Evolutionary conservation across 2,113 vertebrate genomes (phyloP).

Genomic region (Opisthocomus hoazin): DNA sequence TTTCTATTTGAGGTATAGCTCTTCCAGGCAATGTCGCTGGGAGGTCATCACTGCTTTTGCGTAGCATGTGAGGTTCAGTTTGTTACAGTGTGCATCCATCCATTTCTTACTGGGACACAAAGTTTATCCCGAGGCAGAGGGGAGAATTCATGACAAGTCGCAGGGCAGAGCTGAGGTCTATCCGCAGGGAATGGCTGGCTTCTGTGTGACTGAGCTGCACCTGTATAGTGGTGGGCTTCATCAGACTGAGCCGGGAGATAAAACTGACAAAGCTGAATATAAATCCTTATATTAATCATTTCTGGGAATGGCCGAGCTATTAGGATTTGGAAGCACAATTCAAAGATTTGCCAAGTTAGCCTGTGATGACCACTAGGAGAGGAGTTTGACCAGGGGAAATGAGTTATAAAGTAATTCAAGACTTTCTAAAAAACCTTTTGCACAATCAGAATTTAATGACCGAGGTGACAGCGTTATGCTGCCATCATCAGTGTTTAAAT

Average conservation of each 20-base stretch:
- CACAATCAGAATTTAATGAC: background rate
- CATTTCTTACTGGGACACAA: background rate
- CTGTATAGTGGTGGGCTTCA: background rate
- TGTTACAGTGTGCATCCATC: background rate
- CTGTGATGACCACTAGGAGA: background rate
- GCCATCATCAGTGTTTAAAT: background rate
- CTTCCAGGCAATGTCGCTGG: background rate
- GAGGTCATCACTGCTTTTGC: background rate
- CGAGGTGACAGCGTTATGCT: background rate
- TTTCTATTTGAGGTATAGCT: background rate
- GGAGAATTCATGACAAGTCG: background rate
- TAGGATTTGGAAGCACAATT: background rate
- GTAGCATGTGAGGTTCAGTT: background rate
- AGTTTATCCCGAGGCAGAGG: background rate
- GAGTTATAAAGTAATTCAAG: background rate
- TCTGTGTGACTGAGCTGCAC: background rate
- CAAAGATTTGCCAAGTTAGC: slow-evolving; percentile 2
- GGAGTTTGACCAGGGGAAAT: background rate
- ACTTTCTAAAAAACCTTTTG: background rate
- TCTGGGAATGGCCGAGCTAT: background rate
- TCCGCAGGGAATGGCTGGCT: background rate
- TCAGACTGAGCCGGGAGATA: background rate
- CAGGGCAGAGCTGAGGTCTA: background rate
- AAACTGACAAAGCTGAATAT: background rate
- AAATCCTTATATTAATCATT: background rate